Evolutionary conservation across 2,888 invertebrate genomes (phyloP).

Genomic region (Tetrapedia diversipes): DNA sequence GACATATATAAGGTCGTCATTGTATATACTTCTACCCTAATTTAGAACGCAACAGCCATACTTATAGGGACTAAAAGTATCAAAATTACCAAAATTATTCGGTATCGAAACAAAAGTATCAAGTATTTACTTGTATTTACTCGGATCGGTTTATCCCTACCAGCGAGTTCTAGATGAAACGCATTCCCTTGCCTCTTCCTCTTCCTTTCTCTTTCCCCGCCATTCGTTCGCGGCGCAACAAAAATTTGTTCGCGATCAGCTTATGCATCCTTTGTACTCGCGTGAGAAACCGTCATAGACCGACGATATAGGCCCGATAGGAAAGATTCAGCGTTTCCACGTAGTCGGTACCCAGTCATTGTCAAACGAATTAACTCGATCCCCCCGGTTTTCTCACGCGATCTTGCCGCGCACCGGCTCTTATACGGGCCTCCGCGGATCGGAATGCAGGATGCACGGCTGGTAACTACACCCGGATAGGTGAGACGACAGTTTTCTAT

Average conservation of each 20-base stretch:
- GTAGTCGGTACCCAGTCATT: constrained; percentile 28
- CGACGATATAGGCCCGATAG: neutral
- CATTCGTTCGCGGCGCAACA: no score
- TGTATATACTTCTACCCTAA: no score
- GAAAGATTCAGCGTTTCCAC: constrained; percentile 18
- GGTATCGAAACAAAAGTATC: no score
- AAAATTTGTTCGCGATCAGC: neutral
- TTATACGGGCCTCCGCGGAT: constrained; percentile 36
- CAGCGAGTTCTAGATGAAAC: no score
- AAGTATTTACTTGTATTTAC: no score
- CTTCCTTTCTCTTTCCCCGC: no score
- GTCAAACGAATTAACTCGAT: constrained; percentile 38
- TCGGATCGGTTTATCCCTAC: no score
- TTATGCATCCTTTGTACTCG: neutral
- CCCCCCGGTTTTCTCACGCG: constrained; percentile 53
- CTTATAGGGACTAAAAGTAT: no score
- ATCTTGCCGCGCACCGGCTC: constrained; percentile 36
- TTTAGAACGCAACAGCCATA: no score
- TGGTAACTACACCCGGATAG: constrained; percentile 62
- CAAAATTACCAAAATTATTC: no score
- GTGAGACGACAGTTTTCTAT: constrained; percentile 70
- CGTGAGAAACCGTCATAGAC: neutral
- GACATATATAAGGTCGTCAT: no score
- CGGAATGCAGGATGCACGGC: constrained; percentile 62
- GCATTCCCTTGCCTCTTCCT: no score